Evolutionary conservation across 2,888 invertebrate genomes (phyloP).

Genomic region (Andricus quercusramuli): DNA sequence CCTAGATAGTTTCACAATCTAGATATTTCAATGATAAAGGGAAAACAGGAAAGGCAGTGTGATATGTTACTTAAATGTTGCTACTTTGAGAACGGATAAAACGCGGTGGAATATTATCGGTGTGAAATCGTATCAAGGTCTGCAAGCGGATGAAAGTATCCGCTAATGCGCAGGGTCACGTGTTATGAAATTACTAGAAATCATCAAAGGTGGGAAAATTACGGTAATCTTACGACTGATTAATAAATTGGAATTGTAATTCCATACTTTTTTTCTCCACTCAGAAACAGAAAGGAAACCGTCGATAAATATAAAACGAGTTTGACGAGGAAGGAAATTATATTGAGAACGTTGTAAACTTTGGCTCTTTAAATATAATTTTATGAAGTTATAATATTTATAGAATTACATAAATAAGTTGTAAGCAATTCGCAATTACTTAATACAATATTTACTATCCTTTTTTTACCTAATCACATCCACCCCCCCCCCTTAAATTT

Average conservation of each 20-base stretch:
- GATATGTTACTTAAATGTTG: slow-evolving; percentile 11
- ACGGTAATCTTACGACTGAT: slow-evolving; percentile 21
- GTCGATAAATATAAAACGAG: slow-evolving; percentile 23
- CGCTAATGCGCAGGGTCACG: slow-evolving; percentile 37
- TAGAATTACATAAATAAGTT: background rate
- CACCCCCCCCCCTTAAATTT: no score
- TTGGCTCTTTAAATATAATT: background rate
- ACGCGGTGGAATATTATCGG: slow-evolving; percentile 31
- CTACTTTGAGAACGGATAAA: slow-evolving; percentile 25
- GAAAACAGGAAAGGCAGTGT: slow-evolving; percentile 34
- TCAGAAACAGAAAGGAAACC: slow-evolving; percentile 8
- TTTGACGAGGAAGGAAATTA: slow-evolving; percentile 15
- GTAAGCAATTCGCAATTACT: background rate
- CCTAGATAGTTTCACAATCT: slow-evolving; percentile 29
- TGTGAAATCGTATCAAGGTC: slow-evolving; percentile 42
- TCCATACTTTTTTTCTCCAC: background rate
- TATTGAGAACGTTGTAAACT: slow-evolving; percentile 18
- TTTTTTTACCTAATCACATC: no score
- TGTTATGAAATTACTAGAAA: slow-evolving; percentile 41
- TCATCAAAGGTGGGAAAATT: slow-evolving; percentile 34
- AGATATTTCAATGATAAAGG: slow-evolving; percentile 30
- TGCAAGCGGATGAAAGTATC: slow-evolving; percentile 38
- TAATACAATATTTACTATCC: background rate
- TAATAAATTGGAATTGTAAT: slow-evolving; percentile 30
- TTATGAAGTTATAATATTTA: background rate